A percentile compares a stretch with the other conserved stretches of the same genome.
Conservation (phyloP, 2,113 vertebrate species). For the Motacilla tschutschensis region DNA sequence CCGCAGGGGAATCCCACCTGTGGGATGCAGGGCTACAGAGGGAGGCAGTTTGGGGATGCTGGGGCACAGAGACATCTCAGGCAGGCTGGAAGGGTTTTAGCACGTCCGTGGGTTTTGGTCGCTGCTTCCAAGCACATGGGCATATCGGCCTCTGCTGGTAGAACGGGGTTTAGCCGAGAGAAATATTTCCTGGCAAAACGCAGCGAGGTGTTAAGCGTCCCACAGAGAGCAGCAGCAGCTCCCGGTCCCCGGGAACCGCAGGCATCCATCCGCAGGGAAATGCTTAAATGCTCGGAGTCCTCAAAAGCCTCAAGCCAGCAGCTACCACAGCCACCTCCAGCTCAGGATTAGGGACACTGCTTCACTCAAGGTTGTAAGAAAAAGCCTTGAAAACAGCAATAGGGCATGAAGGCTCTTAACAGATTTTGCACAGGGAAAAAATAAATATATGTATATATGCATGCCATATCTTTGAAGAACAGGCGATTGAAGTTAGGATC, state of each 20-base stretch:
- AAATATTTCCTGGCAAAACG: accelerated
- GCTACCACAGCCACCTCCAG: too few species aligned
- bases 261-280: not conserved
- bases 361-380: accelerated
- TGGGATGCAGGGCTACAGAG: not conserved
- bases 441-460: accelerated
- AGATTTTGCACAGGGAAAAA: accelerated
- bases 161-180: not conserved
- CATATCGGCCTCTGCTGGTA: constrained; percentile 57
- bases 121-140: not conserved
- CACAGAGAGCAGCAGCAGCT: not conserved
- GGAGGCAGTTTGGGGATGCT: not conserved
- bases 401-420: not conserved
- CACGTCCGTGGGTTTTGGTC: accelerated
- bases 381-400: not conserved
- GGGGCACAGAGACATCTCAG: not conserved
- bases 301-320: not conserved
- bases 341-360: not conserved
- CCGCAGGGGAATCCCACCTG: not conserved
- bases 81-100: not conserved
- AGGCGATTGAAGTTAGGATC: not conserved
- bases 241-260: not conserved
- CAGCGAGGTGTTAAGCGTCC: not conserved
- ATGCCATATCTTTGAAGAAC: not conserved
- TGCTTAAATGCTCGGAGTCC: accelerated